These are phyloP conservation scores for Sialia sialis DNA, from an alignment of 2,113 vertebrate genomes.

Conservation along the genomic window DNA sequence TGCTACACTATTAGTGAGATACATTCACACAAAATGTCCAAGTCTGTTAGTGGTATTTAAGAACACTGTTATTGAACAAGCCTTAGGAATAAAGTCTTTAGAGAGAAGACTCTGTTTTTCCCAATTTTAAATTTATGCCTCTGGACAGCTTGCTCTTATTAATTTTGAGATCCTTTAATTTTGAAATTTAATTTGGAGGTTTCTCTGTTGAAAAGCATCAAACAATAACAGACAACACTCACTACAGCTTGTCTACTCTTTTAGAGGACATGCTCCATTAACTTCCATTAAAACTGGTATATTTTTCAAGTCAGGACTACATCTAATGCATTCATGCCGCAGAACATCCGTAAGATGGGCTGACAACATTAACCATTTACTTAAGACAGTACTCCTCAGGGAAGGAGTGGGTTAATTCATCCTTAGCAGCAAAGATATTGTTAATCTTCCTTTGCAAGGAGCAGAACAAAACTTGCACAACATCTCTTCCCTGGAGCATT, in stretches of 20 bases:
- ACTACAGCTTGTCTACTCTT: background rate
- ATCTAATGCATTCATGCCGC: background rate
- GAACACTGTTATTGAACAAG: background rate
- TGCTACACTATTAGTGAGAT: background rate
- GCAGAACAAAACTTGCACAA: background rate
- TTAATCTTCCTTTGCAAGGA: background rate
- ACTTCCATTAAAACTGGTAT: background rate
- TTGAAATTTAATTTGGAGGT: background rate
- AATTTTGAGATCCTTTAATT: conserved; percentile 1
- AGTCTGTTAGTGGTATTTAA: background rate
- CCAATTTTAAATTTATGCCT: background rate
- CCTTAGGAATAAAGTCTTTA: background rate
- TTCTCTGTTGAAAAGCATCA: background rate
- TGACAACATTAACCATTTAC: background rate
- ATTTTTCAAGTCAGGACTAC: background rate
- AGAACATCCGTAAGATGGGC: background rate
- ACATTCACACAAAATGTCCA: background rate
- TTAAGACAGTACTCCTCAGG: background rate
- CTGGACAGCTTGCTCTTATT: background rate
- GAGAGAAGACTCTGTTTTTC: background rate
- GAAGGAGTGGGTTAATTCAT: background rate
- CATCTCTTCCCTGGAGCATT: background rate
- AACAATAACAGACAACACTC: background rate
- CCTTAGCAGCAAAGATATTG: background rate
- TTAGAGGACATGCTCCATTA: background rate